A percentile compares a stretch with the other conserved stretches of the same genome.
phyloP scores from a whole-genome alignment of 2,113 vertebrate genomes.

The Menura novaehollandiae region DNA sequence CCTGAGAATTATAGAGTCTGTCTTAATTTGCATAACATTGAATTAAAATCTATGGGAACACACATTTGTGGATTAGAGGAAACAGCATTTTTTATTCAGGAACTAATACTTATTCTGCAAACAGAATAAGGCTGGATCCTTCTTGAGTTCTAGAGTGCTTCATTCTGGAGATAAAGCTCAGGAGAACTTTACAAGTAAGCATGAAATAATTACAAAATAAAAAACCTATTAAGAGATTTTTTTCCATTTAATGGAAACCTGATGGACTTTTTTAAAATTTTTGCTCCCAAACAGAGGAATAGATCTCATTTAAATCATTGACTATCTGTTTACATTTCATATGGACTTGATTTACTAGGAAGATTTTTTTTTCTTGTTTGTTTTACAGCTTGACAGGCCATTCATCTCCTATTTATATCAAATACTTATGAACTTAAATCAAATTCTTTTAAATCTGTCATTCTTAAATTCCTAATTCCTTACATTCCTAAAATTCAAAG shows the following conservation, averaged over 20 bases:
- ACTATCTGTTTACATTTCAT: neutral
- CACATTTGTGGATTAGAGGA: neutral
- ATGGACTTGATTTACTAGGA: neutral
- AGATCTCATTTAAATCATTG: neutral
- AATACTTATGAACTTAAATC: neutral
- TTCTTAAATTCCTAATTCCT: neutral
- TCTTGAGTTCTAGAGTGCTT: neutral
- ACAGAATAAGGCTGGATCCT: neutral
- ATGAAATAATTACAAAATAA: neutral
- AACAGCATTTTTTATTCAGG: neutral
- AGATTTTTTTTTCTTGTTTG: neutral
- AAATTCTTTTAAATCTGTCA: neutral
- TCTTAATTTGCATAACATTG: neutral
- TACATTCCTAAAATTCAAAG: neutral
- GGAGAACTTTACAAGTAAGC: neutral
- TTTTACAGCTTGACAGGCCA: neutral
- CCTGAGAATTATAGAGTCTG: neutral
- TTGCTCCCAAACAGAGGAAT: neutral
- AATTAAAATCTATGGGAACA: neutral
- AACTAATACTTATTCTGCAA: neutral
- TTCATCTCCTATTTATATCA: neutral
- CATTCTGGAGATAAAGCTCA: neutral
- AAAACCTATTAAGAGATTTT: neutral
- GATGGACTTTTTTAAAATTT: neutral
- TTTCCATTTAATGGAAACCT: neutral